phyloP scores from a whole-genome alignment of 1,140 invertebrate species.

The Orussus abietinus region DNA sequence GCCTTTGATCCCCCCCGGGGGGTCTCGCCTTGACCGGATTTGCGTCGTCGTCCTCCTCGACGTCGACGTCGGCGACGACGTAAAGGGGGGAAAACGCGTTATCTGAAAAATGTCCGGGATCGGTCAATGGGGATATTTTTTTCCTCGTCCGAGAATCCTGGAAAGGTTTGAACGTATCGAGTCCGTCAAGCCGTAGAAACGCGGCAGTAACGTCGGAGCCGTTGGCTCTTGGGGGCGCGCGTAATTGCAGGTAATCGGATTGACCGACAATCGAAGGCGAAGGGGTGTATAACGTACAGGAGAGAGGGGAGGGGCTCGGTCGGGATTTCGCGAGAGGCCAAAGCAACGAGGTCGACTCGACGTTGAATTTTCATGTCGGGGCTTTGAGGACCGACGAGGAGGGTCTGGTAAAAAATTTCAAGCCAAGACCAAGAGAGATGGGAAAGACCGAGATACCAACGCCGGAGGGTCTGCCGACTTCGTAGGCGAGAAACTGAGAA shows the following conservation, averaged over 20 bases:
- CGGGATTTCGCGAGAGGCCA: background rate
- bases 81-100: conserved; percentile 28
- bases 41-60: conserved; percentile 16
- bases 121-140: too few relatives aligned
- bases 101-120: conserved; percentile 23
- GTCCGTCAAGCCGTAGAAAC: conserved; percentile 20
- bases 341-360: background rate
- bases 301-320: background rate
- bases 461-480: too few relatives aligned
- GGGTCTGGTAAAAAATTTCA: too few relatives aligned
- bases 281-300: background rate
- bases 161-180: conserved; percentile 3
- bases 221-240: background rate
- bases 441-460: too few relatives aligned
- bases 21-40: conserved; percentile 5
- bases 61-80: conserved; percentile 24
- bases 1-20: conserved; percentile 1
- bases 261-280: conserved; percentile 30
- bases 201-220: conserved; percentile 4
- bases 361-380: conserved; percentile 2
- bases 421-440: too few relatives aligned
- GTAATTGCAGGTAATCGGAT: conserved; percentile 30
- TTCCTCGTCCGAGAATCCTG: too few relatives aligned
- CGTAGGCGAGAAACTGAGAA: too few relatives aligned
- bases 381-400: conserved; percentile 5